Evolutionary conservation across 1,140 invertebrate genomes (phyloP).

Genomic region (Drosophila virilis): DNA sequence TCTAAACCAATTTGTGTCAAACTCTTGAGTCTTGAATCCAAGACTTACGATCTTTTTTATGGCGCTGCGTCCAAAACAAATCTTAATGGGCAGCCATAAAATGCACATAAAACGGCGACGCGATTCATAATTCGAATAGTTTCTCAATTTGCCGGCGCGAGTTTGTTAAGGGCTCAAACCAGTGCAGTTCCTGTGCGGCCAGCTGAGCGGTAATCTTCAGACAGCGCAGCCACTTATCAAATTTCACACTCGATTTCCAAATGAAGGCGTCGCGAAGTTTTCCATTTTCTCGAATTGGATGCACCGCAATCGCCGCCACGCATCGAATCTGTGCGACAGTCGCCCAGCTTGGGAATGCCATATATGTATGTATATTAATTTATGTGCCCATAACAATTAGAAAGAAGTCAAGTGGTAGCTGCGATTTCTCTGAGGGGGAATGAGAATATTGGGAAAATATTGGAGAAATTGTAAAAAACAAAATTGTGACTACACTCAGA

Average conservation of each 20-base stretch:
- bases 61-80: constrained; percentile 38
- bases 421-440: not conserved
- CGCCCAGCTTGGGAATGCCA: constrained; percentile 22
- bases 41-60: constrained; percentile 28
- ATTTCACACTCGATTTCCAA: constrained; percentile 73
- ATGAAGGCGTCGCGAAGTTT: constrained; percentile 25
- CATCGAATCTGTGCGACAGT: constrained; percentile 47
- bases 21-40: constrained; percentile 17
- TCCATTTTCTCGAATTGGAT: constrained; percentile 39
- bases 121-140: constrained; percentile 52
- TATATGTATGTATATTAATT: constrained; percentile 36
- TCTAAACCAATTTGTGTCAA: not conserved
- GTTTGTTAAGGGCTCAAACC: not conserved
- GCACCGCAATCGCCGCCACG: constrained; percentile 27
- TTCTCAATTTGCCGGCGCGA: not conserved
- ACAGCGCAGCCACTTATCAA: constrained; percentile 67
- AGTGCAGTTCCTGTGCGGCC: constrained; percentile 15
- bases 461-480: not conserved
- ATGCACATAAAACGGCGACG: constrained; percentile 53
- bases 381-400: constrained; percentile 71
- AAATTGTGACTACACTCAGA: constrained; percentile 1
- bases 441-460: constrained; percentile 26
- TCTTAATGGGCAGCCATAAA: constrained; percentile 62
- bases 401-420: constrained; percentile 62
- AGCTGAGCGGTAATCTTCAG: constrained; percentile 49